Evolutionary conservation across 2,113 vertebrate genomes (phyloP).

Genomic region (Pedetes capensis): DNA sequence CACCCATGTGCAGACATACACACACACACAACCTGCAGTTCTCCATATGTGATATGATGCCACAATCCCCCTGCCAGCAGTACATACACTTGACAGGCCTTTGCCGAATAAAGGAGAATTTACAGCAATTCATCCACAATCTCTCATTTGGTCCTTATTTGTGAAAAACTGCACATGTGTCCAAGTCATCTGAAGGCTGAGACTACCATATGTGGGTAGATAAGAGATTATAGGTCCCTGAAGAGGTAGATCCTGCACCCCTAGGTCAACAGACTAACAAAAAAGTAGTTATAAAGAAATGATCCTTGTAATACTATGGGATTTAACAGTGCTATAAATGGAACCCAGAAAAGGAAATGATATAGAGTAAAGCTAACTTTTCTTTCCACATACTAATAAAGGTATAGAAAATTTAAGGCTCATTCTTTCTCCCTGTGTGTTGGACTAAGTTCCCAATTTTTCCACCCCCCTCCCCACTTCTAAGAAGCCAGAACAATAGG

Average conservation of each 20-base stretch:
- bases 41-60: not conserved
- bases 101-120: not conserved
- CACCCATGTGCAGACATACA: not conserved
- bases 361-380: not conserved
- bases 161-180: not conserved
- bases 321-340: not conserved
- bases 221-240: not conserved
- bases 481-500: not conserved
- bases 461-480: not conserved
- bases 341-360: not conserved
- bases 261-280: not conserved
- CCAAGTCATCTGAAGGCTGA: not conserved
- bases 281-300: not conserved
- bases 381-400: not conserved
- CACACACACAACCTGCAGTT: not conserved
- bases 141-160: not conserved
- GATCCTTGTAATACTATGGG: not conserved
- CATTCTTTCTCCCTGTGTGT: not conserved
- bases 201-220: not conserved
- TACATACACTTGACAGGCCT: not conserved
- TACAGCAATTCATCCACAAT: not conserved
- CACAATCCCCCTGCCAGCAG: not conserved
- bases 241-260: not conserved
- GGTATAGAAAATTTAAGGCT: not conserved
- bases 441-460: slow-evolving; percentile 41